Conservation (phyloP, 2,888 invertebrate species). For the Apamea crenata region DNA sequence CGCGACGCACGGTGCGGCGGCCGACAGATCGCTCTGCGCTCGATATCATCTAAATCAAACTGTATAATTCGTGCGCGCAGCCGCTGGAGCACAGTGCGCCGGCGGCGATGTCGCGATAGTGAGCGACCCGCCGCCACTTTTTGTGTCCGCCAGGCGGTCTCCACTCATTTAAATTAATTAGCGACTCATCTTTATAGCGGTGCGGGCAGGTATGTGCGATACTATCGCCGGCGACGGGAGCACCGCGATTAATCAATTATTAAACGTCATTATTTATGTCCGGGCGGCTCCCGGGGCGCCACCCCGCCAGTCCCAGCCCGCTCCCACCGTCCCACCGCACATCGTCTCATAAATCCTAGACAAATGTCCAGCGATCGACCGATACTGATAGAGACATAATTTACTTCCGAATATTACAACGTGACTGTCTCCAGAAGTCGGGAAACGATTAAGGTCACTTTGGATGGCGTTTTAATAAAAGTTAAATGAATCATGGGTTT, state of each 20-base stretch:
- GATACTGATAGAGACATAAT: constrained; percentile 83
- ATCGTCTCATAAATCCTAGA: constrained; percentile 73
- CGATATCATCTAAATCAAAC: constrained; percentile 79
- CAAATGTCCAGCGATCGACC: constrained; percentile 71
- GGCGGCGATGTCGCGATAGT: constrained; percentile 70
- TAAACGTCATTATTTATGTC: constrained; percentile 85
- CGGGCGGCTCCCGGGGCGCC: constrained; percentile 70
- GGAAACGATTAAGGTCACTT: constrained; percentile 64
- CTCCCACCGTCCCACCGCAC: constrained; percentile 52
- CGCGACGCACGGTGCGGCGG: constrained; percentile 39
- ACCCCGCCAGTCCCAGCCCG: constrained; percentile 48
- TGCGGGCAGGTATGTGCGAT: constrained; percentile 68
- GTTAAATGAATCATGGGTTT: constrained; percentile 63
- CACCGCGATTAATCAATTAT: constrained; percentile 85
- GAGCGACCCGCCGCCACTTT: constrained; percentile 67
- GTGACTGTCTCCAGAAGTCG: constrained; percentile 50
- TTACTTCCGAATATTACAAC: constrained; percentile 77
- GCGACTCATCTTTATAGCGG: constrained; percentile 78
- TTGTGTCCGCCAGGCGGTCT: constrained; percentile 74
- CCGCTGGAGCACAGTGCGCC: constrained; percentile 62
- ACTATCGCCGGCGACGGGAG: constrained; percentile 70
- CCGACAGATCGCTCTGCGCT: constrained; percentile 63
- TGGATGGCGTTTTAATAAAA: constrained; percentile 61
- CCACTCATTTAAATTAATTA: constrained; percentile 86
- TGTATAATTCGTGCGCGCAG: constrained; percentile 69